Evolutionary conservation across 2,113 vertebrate genomes (phyloP).

Genomic region (Naja naja): DNA sequence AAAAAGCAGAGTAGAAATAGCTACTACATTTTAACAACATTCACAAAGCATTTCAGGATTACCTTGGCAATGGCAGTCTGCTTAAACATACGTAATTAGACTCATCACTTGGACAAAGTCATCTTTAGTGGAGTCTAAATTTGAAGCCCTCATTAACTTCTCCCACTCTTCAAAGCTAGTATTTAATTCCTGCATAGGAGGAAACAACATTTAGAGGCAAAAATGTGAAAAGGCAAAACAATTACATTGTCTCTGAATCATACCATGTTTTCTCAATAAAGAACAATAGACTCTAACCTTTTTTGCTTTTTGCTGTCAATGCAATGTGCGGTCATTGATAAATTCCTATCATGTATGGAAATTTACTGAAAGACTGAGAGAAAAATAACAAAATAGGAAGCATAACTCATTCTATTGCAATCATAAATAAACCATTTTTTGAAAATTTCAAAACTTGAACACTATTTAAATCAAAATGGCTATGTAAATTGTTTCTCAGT

Average conservation of each 20-base stretch:
- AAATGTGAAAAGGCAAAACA: conserved; percentile 71
- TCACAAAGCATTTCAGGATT: conserved; percentile 37
- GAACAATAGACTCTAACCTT: conserved; percentile 68
- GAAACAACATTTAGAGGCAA: conserved; percentile 63
- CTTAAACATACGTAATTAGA: conserved; percentile 90
- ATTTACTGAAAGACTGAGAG: conserved; percentile 68
- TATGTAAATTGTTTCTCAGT: not conserved
- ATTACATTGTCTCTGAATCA: conserved; percentile 75
- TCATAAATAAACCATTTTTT: conserved; percentile 64
- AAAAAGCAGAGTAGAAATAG: conserved; percentile 7
- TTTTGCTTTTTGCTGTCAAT: conserved; percentile 53
- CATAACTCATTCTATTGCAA: conserved; percentile 63
- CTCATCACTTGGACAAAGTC: conserved; percentile 80
- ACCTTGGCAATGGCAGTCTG: conserved; percentile 97
- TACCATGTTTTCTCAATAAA: conserved; percentile 64
- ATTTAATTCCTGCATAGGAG: conserved; percentile 78
- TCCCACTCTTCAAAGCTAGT: conserved; percentile 89
- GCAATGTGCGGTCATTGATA: conserved; percentile 70
- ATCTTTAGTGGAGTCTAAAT: conserved; percentile 62
- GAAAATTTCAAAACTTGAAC: conserved; percentile 53
- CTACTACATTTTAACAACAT: not conserved
- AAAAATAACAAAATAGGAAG: conserved; percentile 55
- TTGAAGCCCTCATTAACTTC: conserved; percentile 79
- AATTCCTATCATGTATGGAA: conserved; percentile 75
- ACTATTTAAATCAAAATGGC: conserved; percentile 38